Base-by-base conservation (phyloP, 2,888 invertebrate genomes). In the Himalopsyche anomala region DNA sequence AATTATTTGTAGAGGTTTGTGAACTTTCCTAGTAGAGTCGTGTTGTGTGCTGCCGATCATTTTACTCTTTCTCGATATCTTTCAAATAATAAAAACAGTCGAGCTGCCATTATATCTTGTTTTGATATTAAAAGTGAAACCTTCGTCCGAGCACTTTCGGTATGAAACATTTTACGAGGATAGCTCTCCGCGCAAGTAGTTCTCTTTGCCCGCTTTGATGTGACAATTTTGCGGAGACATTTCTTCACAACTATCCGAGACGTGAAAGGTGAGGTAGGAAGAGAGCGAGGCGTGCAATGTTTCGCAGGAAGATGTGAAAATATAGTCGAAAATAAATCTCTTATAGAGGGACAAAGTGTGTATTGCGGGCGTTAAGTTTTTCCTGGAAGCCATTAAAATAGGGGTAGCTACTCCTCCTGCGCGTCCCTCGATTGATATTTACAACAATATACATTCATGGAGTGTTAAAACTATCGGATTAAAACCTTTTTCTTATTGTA, bases 121-220 rank as follows among this genome's bases (percentile, higher is more conserved):
- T 62, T 62, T 62, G 28, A 62, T 62, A 62, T 62, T 62, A 62
- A 62, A 62, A 19, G 62, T 74, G 28, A 51, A 51, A 51, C 51
- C 15, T 36, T 38, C 74, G 38, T 74, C 2, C 74, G 74, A 36
- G 74, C 74, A 74, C 74, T 74, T 36, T 28, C 5, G 74, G 74
- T 74, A 74, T 74, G 38, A 74, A 74, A 74, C 74, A 74, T 74
- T 74, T 74, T 74, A 74, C 74, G 74, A 36, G 15, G 36, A 15
- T 11, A 28, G 74, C 15, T 74, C 51, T 19, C 11, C 36, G 74
- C 12, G 12, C 36, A 28, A 74, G 19, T 74, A 28, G 28, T 38
- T 38, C 38, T 74, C 74, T 11, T 74, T 36, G 9, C 28, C 74
- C 15, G 38, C 28, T 74, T 74, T 74, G 74, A 74, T 74, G 74